These are phyloP conservation scores for Caradrina clavipalpis DNA, from an alignment of 2,888 invertebrate species.

Conservation along the genomic window DNA sequence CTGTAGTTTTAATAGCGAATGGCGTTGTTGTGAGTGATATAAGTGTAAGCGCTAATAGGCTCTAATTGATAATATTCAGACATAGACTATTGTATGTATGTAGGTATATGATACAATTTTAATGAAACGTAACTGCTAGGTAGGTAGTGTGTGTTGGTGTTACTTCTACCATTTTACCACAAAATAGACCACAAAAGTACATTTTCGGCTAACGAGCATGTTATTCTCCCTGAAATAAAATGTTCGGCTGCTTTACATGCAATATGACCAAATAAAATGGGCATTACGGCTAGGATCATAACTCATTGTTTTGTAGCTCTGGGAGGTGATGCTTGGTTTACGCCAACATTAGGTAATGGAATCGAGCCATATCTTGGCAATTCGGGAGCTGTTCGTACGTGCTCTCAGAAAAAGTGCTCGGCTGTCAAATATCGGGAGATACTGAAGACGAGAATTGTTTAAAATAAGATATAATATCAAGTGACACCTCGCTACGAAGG, in stretches of 20 bases:
- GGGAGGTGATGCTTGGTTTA: constrained; percentile 77
- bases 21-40: background rate
- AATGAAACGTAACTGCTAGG: background rate
- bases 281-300: constrained; percentile 83
- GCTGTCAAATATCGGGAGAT: constrained; percentile 49
- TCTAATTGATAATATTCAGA: constrained; percentile 9
- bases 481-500: constrained; percentile 31
- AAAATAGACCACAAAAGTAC: constrained; percentile 48
- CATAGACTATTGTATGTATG: background rate
- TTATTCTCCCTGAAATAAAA: constrained; percentile 73
- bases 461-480: constrained; percentile 53
- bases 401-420: constrained; percentile 55
- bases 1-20: constrained; percentile 6
- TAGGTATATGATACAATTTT: constrained; percentile 1
- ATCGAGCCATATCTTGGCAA: constrained; percentile 78
- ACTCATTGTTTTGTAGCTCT: constrained; percentile 86
- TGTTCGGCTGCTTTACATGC: constrained; percentile 80
- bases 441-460: constrained; percentile 46
- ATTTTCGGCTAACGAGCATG: constrained; percentile 72
- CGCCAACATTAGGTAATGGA: constrained; percentile 87
- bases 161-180: constrained; percentile 16
- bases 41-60: constrained; percentile 5
- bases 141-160: background rate
- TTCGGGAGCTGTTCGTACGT: constrained; percentile 72
- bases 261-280: constrained; percentile 86